Conservation (phyloP, 1,140 invertebrate genomes). For the Pseudomyrmex cubaensis region DNA sequence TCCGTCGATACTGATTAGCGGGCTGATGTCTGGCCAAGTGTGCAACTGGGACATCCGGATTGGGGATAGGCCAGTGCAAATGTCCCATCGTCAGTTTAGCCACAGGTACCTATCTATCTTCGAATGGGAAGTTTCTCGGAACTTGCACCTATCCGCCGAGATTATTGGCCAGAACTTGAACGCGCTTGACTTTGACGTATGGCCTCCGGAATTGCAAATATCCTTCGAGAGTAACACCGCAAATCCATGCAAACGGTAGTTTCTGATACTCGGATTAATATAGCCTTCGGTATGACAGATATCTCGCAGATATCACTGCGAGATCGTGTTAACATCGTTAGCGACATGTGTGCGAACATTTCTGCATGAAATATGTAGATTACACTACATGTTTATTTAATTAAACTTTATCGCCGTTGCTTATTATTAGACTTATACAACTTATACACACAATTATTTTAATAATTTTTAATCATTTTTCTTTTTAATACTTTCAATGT, state of each 20-base stretch:
- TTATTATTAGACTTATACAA: neutral
- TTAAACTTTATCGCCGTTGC: neutral
- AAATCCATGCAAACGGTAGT: conserved; percentile 51
- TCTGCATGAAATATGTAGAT: neutral
- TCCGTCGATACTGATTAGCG: conserved; percentile 93
- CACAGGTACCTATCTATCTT: conserved; percentile 71
- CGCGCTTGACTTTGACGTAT: conserved; percentile 53
- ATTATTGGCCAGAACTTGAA: conserved; percentile 58
- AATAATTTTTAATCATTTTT: conserved; percentile 12
- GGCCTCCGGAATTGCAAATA: conserved; percentile 52
- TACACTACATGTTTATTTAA: neutral
- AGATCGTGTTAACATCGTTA: conserved; percentile 40
- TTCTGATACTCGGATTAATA: conserved; percentile 47
- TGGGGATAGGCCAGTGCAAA: conserved; percentile 88
- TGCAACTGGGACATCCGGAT: conserved; percentile 93
- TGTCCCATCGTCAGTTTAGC: conserved; percentile 76
- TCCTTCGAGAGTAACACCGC: conserved; percentile 49
- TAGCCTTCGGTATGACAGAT: conserved; percentile 2
- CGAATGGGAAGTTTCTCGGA: conserved; percentile 45
- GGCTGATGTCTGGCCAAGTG: conserved; percentile 94
- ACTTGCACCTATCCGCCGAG: conserved; percentile 57
- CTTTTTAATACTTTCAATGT: neutral
- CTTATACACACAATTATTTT: neutral
- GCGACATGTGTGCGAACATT: neutral
- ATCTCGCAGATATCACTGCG: neutral